Conservation (phyloP, 1,140 invertebrate genomes). For the Calliphora vicina region DNA sequence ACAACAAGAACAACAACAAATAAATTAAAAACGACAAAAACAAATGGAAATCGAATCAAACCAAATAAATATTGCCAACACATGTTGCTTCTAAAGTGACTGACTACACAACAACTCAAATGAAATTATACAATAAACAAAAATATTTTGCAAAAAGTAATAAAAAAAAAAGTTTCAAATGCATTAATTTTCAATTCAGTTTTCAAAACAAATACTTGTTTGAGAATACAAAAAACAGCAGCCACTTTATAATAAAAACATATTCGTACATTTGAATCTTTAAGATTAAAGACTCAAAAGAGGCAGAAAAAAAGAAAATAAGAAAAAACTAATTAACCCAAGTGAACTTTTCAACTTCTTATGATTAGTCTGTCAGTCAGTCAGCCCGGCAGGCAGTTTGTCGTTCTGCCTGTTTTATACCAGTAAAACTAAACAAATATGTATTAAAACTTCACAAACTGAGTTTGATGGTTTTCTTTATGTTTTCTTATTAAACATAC, state of each 20-base stretch:
- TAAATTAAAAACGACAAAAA: too few relatives aligned
- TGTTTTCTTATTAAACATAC: neutral
- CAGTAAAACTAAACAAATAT: neutral
- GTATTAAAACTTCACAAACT: neutral
- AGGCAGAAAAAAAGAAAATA: neutral
- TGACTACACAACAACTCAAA: neutral
- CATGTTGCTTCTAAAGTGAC: neutral
- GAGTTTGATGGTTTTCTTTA: neutral
- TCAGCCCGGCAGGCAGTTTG: too few relatives aligned
- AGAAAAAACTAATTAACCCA: conserved; percentile 31
- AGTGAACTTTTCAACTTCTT: conserved; percentile 30
- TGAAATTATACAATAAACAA: neutral
- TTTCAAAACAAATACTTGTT: neutral
- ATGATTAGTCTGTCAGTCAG: neutral
- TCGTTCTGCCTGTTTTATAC: neutral
- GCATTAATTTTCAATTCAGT: conserved; percentile 20
- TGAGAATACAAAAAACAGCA: neutral
- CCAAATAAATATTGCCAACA: neutral
- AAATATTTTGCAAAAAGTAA: neutral
- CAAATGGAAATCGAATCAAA: neutral
- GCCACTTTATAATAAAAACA: neutral
- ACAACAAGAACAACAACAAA: too few relatives aligned
- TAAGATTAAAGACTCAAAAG: neutral
- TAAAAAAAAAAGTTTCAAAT: conserved; percentile 12
- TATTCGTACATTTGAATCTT: neutral